phyloP scores from a whole-genome alignment of 2,113 vertebrate species.

The Microcebus ravelobensis region DNA sequence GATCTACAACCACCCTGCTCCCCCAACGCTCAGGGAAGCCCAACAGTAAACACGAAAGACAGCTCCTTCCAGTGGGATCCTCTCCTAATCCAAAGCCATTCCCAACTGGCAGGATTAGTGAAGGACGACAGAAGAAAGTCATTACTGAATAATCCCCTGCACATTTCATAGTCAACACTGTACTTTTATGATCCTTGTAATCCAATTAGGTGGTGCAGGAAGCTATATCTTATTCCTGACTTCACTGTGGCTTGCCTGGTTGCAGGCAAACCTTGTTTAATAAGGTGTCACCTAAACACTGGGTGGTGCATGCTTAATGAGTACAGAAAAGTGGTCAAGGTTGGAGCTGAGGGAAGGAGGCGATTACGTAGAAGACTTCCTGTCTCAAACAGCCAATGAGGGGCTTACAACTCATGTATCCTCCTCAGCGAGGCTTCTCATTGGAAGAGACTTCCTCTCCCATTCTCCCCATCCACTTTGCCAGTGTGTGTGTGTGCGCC shows the following conservation, averaged over 20 bases:
- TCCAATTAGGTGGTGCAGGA: conserved; percentile 82
- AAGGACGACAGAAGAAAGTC: conserved; percentile 69
- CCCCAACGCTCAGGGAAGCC: background rate
- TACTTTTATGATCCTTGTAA: conserved; percentile 80
- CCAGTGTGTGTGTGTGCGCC: too few relatives aligned
- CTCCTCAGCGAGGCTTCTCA: background rate
- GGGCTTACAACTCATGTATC: background rate
- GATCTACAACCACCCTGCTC: background rate
- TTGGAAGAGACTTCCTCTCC: background rate
- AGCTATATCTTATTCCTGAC: conserved; percentile 72
- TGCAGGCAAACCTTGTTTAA: background rate
- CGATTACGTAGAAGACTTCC: background rate
- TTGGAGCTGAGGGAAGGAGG: too few relatives aligned
- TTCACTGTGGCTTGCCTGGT: conserved; percentile 2
- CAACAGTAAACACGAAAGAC: background rate
- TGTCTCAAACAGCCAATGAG: background rate
- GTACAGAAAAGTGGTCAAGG: background rate
- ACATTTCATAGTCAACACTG: conserved; percentile 77
- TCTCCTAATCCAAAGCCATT: conserved; percentile 71
- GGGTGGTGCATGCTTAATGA: background rate
- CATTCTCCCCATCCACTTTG: background rate
- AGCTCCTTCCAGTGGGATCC: background rate
- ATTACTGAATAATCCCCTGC: conserved; percentile 77
- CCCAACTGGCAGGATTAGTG: conserved; percentile 78
- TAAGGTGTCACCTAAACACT: background rate